Percentiles rank a stretch among this genome's conserved stretches.
These are phyloP conservation scores for Pteromalus puparum DNA, from an alignment of 1,140 invertebrate species.

Conservation along the genomic window DNA sequence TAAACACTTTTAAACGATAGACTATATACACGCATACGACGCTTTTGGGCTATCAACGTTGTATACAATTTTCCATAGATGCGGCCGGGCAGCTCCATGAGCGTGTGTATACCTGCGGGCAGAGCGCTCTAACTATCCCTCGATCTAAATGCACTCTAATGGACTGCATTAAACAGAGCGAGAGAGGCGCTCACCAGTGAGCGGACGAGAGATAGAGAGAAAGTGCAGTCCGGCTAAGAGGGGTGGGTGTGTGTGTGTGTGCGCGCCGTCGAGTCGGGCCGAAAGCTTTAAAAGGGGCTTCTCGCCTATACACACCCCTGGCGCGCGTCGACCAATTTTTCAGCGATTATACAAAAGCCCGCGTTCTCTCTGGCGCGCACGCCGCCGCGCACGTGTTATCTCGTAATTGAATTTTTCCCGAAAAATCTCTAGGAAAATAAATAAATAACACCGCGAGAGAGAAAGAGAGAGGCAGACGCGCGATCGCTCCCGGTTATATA, in stretches of 20 bases:
- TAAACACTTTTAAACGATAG: no score
- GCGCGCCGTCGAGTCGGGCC: not conserved
- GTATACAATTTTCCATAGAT: constrained; percentile 68
- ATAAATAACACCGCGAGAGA: no score
- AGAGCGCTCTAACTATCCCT: constrained; percentile 67
- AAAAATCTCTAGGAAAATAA: constrained; percentile 23
- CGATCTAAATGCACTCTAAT: constrained; percentile 74
- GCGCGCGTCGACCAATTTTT: constrained; percentile 35
- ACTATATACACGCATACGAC: not conserved
- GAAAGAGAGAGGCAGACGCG: not conserved
- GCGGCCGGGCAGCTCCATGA: constrained; percentile 53
- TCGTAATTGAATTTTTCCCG: constrained; percentile 37
- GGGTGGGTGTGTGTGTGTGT: no score
- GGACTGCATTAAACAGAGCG: constrained; percentile 65
- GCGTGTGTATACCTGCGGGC: constrained; percentile 58
- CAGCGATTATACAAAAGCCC: constrained; percentile 30
- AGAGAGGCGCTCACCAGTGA: constrained; percentile 20
- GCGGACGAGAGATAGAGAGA: not conserved
- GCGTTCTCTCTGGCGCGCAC: not conserved
- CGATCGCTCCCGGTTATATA: constrained; percentile 8
- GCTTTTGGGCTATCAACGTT: constrained; percentile 12
- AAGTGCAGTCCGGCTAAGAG: constrained; percentile 18
- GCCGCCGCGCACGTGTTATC: constrained; percentile 1
- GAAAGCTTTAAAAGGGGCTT: constrained; percentile 47
- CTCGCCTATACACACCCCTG: not conserved